phyloP scores from a whole-genome alignment of 1,140 invertebrate genomes.

The Neodiprion fabricii region DNA sequence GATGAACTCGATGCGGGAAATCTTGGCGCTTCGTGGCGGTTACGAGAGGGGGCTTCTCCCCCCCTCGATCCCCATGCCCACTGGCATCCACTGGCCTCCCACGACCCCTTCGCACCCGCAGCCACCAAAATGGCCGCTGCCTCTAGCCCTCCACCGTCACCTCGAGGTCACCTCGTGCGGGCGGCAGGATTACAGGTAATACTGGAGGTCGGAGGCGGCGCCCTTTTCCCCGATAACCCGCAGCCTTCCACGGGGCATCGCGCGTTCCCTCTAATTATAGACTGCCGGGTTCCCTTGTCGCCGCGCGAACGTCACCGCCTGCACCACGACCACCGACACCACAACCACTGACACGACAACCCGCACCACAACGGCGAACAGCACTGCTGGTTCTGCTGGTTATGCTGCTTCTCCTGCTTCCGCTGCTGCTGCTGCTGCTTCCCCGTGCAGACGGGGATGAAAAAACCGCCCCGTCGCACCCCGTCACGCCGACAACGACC shows the following conservation, averaged over 20 bases:
- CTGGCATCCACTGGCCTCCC: conserved; percentile 48
- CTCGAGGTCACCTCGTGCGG: conserved; percentile 14
- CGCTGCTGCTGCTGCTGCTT: no score
- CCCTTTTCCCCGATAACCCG: conserved; percentile 19
- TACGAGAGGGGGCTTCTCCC: conserved; percentile 63
- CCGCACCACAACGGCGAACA: conserved; percentile 10
- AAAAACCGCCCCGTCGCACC: not conserved
- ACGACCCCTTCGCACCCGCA: conserved; percentile 34
- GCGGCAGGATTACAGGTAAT: conserved; percentile 6
- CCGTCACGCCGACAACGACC: not conserved
- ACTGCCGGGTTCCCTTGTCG: not conserved
- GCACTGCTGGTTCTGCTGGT: conserved; percentile 8
- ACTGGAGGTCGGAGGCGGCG: conserved; percentile 11
- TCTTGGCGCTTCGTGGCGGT: conserved; percentile 73
- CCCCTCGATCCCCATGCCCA: conserved; percentile 60
- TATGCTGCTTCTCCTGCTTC: not conserved
- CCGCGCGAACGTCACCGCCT: not conserved
- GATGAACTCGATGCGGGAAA: conserved; percentile 94
- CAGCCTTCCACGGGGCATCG: conserved; percentile 3
- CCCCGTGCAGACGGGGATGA: not conserved
- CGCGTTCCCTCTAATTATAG: conserved; percentile 5
- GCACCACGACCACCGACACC: not conserved
- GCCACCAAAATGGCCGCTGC: conserved; percentile 47
- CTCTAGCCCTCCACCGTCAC: conserved; percentile 31
- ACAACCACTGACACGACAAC: conserved; percentile 8